These are phyloP conservation scores for Acanthosepion pharaonis DNA, from an alignment of 2,888 invertebrate species.

Conservation along the genomic window DNA sequence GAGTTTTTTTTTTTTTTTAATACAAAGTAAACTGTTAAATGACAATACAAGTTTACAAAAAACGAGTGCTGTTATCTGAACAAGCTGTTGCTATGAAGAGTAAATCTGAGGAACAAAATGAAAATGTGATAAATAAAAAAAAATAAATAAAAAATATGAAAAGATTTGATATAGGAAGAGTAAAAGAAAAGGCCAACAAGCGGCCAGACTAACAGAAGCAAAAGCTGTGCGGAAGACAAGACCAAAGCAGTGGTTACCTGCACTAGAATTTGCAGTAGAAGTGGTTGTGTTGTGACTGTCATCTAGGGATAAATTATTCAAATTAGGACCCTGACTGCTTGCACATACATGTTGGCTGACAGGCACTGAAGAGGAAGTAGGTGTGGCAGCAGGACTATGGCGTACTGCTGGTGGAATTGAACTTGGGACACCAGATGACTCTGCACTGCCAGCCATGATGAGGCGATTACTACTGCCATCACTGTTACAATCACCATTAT, in stretches of 20 bases:
- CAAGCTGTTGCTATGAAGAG: slow-evolving; percentile 8
- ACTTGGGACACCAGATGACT: slow-evolving; percentile 35
- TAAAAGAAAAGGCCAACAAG: slow-evolving; percentile 1
- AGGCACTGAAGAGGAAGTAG: slow-evolving; percentile 40
- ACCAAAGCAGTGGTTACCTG: slow-evolving; percentile 49
- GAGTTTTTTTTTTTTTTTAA: not conserved
- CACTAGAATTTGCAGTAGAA: slow-evolving; percentile 49
- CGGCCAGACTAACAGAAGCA: slow-evolving; percentile 41
- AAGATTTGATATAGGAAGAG: slow-evolving; percentile 23
- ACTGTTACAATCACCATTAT: slow-evolving; percentile 36
- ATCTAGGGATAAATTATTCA: slow-evolving; percentile 46
- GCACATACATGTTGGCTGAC: slow-evolving; percentile 44
- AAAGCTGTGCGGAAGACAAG: slow-evolving; percentile 45
- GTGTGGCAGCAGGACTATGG: slow-evolving; percentile 39
- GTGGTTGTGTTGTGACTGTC: slow-evolving; percentile 48
- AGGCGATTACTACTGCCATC: slow-evolving; percentile 40
- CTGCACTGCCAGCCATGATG: slow-evolving; percentile 34
- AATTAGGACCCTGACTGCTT: slow-evolving; percentile 43
- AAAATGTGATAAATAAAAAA: slow-evolving; percentile 36
- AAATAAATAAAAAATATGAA: no score
- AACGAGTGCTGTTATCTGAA: not conserved
- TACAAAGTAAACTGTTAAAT: not conserved
- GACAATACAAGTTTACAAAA: not conserved
- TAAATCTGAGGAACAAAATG: not conserved
- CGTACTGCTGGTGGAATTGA: slow-evolving; percentile 42